Percentiles rank a stretch among this genome's conserved stretches.
These are phyloP conservation scores for Eubasilissa regina DNA, from an alignment of 1,140 invertebrate genomes.

Conservation along the genomic window DNA sequence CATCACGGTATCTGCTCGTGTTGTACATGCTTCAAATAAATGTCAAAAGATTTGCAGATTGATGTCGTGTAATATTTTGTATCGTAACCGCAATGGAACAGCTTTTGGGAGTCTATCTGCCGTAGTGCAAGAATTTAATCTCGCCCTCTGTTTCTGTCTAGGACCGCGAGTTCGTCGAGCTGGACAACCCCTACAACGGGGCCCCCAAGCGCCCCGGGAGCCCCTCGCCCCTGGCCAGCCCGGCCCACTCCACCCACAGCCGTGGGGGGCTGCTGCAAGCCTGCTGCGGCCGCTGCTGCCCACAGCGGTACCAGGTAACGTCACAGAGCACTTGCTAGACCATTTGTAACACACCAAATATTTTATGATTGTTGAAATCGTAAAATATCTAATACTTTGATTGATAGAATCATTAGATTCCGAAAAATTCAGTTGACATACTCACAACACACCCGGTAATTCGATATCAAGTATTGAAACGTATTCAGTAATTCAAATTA, in stretches of 20 bases:
- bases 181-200: constrained; percentile 95
- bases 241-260: constrained; percentile 84
- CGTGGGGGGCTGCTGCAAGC: constrained; percentile 80
- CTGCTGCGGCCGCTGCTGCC: constrained; percentile 89
- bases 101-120: background rate
- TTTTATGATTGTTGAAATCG: background rate
- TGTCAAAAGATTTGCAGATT: too few relatives aligned
- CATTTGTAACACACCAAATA: background rate
- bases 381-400: background rate
- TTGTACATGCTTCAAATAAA: too few relatives aligned
- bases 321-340: constrained; percentile 4
- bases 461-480: too few relatives aligned
- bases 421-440: background rate
- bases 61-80: too few relatives aligned
- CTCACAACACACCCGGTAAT: too few relatives aligned
- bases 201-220: constrained; percentile 90
- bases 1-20: too few relatives aligned
- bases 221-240: constrained; percentile 86
- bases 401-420: background rate
- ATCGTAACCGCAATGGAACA: too few relatives aligned
- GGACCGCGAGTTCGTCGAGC: constrained; percentile 97
- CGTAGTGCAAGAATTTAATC: too few relatives aligned
- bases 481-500: too few relatives aligned
- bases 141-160: constrained; percentile 67
- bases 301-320: constrained; percentile 89